These are phyloP conservation scores for Aethes cnicana DNA, from an alignment of 2,888 invertebrate species.

Conservation along the genomic window DNA sequence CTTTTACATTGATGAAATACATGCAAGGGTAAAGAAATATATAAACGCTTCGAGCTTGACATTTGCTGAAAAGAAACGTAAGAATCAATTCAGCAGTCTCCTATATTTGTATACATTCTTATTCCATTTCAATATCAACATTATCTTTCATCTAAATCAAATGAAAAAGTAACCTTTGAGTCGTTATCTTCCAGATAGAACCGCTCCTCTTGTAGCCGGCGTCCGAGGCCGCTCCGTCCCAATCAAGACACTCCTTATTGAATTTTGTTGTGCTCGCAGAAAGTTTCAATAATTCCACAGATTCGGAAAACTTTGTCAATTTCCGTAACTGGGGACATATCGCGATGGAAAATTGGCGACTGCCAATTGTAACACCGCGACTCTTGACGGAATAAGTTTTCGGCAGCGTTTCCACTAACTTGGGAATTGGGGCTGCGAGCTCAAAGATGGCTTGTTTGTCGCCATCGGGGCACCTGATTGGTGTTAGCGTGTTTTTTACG, in stretches of 20 bases:
- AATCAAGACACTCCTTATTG: conserved; percentile 80
- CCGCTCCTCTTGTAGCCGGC: background rate
- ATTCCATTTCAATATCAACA: no score
- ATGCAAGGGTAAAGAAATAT: no score
- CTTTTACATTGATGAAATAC: no score
- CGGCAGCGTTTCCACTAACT: conserved; percentile 10
- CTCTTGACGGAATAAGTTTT: conserved; percentile 22
- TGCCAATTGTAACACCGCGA: conserved; percentile 33
- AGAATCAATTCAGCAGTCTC: no score
- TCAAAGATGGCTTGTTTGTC: conserved; percentile 22
- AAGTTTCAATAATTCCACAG: conserved; percentile 76
- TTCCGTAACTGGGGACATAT: conserved; percentile 71
- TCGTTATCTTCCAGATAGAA: conserved; percentile 4
- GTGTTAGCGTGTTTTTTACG: no score
- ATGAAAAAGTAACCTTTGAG: conserved; percentile 5
- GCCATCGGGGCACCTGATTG: background rate
- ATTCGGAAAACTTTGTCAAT: conserved; percentile 77
- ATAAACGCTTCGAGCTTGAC: no score
- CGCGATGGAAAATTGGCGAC: conserved; percentile 52
- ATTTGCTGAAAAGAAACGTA: no score
- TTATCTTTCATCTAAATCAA: no score
- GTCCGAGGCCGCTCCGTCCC: conserved; percentile 40
- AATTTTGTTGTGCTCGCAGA: conserved; percentile 77
- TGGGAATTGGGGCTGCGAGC: conserved; percentile 14
- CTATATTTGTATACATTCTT: no score